phyloP scores from a whole-genome alignment of 2,888 invertebrate genomes.

The Glomeris marginata region DNA sequence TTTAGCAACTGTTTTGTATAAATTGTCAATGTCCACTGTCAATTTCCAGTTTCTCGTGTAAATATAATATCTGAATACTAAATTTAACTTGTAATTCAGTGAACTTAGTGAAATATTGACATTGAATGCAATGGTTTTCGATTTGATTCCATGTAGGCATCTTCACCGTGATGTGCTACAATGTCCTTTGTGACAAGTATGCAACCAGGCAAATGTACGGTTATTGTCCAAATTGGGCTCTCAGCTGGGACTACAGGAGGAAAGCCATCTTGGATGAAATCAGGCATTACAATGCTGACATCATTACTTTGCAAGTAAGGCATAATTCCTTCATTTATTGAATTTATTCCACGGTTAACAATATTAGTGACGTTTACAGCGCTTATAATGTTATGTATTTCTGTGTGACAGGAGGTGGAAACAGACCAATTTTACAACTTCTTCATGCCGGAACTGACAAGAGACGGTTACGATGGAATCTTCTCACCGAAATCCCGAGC shows the following conservation, averaged over 20 bases:
- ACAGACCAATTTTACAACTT: constrained; percentile 97
- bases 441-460: constrained; percentile 85
- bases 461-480: constrained; percentile 74
- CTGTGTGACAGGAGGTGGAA: constrained; percentile 73
- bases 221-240: constrained; percentile 97
- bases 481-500: constrained; percentile 97
- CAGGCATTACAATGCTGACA: constrained; percentile 88
- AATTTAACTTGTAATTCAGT: no score
- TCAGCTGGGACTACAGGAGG: constrained; percentile 97
- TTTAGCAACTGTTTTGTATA: no score
- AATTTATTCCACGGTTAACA: not conserved
- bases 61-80: no score
- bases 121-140: no score
- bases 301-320: constrained; percentile 64
- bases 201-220: constrained; percentile 98
- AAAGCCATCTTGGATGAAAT: constrained; percentile 95
- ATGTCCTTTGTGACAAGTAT: constrained; percentile 97
- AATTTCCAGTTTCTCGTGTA: no score
- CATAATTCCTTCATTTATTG: not conserved
- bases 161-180: constrained; percentile 99
- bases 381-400: constrained; percentile 1
- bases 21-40: no score
- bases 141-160: constrained; percentile 40
- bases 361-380: no score
- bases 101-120: no score